These are phyloP conservation scores for Liopterus haemorrhoidalis DNA, from an alignment of 2,888 invertebrate genomes.

Conservation along the genomic window DNA sequence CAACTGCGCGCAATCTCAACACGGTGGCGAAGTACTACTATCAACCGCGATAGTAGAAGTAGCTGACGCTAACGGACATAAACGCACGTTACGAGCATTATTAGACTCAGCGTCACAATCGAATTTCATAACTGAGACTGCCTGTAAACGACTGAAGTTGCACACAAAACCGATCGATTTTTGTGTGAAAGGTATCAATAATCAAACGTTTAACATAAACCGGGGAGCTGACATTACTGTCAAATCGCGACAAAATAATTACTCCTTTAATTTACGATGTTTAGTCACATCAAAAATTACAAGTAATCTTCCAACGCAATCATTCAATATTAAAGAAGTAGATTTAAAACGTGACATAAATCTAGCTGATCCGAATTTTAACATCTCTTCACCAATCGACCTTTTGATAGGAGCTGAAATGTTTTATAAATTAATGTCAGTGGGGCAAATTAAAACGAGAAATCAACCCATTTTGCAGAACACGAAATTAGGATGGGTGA, in stretches of 20 bases:
- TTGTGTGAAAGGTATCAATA: not conserved
- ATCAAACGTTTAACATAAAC: not conserved
- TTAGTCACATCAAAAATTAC: not conserved
- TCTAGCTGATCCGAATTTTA: slow-evolving; percentile 1
- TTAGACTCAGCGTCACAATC: slow-evolving; percentile 2
- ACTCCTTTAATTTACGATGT: not conserved
- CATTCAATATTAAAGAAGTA: not conserved
- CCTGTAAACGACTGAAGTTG: not conserved
- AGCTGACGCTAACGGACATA: not conserved
- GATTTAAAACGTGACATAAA: not conserved
- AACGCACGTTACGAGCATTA: not conserved
- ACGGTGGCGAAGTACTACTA: not conserved
- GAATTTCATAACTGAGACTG: not conserved
- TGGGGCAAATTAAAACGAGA: not conserved
- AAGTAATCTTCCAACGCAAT: not conserved
- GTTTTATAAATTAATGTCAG: not conserved
- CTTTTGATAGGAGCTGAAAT: not conserved
- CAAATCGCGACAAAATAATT: not conserved
- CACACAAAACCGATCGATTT: not conserved
- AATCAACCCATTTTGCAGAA: not conserved
- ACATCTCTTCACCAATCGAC: not conserved
- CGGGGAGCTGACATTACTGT: not conserved
- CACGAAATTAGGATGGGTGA: not conserved
- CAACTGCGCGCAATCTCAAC: not conserved
- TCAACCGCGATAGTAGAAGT: not conserved